These are phyloP conservation scores for Atherinosoma microstoma DNA, from an alignment of 2,797 vertebrate species.

Conservation along the genomic window DNA sequence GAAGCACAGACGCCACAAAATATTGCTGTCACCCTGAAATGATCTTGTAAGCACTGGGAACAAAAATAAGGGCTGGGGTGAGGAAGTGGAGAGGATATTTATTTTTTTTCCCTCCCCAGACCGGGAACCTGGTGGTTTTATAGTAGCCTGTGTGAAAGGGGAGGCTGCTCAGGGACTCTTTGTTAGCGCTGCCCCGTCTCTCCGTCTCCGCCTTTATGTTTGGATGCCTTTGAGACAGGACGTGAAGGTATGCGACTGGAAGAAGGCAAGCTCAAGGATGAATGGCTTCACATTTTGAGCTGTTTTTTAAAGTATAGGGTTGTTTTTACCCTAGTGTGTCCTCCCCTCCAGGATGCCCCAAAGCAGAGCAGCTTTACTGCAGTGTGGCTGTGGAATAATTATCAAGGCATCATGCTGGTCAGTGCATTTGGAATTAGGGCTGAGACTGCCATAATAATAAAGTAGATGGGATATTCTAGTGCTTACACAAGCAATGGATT, in stretches of 20 bases:
- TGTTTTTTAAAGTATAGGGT: constrained; percentile 47
- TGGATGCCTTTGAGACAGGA: constrained; percentile 66
- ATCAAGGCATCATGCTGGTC: constrained; percentile 10
- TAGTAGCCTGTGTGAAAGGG: constrained; percentile 55
- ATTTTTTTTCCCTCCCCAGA: constrained; percentile 13
- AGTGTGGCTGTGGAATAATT: constrained; percentile 28
- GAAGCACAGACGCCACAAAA: constrained; percentile 5
- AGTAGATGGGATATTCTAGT: background rate
- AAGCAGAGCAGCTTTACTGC: constrained; percentile 23
- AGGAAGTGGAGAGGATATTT: constrained; percentile 39
- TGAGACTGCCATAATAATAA: background rate
- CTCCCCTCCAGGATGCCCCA: constrained; percentile 18
- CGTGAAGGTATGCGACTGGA: constrained; percentile 62
- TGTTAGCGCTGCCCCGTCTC: constrained; percentile 48
- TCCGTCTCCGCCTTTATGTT: constrained; percentile 61
- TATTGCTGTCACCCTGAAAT: constrained; percentile 10
- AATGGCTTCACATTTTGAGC: constrained; percentile 54
- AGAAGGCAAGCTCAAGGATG: constrained; percentile 45
- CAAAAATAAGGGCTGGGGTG: constrained; percentile 10
- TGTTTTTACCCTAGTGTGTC: constrained; percentile 46
- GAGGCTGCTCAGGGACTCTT: constrained; percentile 47
- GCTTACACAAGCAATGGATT: background rate
- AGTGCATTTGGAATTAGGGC: background rate
- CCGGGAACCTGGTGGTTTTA: constrained; percentile 55
- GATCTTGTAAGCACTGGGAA: constrained; percentile 14